Evolutionary conservation across 2,888 invertebrate species (phyloP), one percentile per base, ranked within the genome.

Genomic region (Cenopis cana): DNA sequence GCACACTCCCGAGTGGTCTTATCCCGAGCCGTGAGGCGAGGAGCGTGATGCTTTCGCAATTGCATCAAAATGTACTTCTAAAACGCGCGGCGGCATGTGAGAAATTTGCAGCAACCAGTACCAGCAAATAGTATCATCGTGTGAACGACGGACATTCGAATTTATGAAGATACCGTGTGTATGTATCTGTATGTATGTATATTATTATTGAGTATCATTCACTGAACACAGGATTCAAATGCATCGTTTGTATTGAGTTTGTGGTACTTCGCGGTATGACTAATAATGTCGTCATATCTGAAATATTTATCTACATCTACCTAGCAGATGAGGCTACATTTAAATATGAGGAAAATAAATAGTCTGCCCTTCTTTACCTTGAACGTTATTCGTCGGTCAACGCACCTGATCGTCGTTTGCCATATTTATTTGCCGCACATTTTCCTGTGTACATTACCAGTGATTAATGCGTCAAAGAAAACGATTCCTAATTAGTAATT

Each of bases 331-430:
- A 72, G 64, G 66, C 68, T 81, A 69, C 78, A 73, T 75, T 78
- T 81, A 33, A 24, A 62, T 56, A 50, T 41, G 54, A 17, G 54
- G 70, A 54, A 71, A 69, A 68, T 4, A 29, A 66, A 41, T 61
- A 67, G 55, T 24, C 73, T 74, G 78, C n/a, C n/a, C n/a, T 81
- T 82, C 86, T 85, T 86, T 87, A 83, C 86, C 87, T 86, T 86
- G 84, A 83, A 83, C 82, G 75, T 77, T 77, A 82, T 81, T 82
- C 78, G 78, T 81, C 82, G 87, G 86, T 84, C 86, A 84, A 77
- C 79, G 85, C 80, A 82, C 87, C 79, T 76, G 41, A 24, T 24
- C 1, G 4, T 24, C 29, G 36, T 62, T 65, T 29, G 55, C 49
- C 38, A 49, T 60, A 55, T 55, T 70, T 66, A 49, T 66, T 55